Percentiles rank a stretch among this genome's conserved stretches.
Conservation (phyloP, 2,797 vertebrate genomes). For the Pipistrellus kuhlii region DNA sequence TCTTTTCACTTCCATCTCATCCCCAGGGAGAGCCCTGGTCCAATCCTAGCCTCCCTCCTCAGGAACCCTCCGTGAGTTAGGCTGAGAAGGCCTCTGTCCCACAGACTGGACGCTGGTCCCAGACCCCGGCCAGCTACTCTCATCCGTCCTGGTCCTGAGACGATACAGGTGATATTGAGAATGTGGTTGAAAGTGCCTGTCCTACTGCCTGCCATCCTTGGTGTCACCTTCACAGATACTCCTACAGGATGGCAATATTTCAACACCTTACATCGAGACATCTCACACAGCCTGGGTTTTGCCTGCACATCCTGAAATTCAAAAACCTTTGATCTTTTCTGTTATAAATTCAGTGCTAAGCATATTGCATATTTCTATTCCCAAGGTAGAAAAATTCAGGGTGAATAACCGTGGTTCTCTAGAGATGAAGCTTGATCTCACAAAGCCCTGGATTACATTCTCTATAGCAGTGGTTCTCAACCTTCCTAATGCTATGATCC, state of each 20-base stretch:
- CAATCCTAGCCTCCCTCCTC: background rate
- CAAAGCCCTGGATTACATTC: background rate
- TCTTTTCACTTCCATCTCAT: background rate
- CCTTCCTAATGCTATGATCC: too few relatives aligned
- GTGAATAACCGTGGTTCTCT: too few relatives aligned
- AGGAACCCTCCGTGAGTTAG: background rate
- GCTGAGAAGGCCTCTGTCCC: background rate
- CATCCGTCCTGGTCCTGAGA: background rate
- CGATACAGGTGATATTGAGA: background rate
- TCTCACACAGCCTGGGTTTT: background rate
- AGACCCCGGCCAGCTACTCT: background rate
- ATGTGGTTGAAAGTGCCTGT: background rate
- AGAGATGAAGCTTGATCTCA: background rate
- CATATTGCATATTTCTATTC: background rate
- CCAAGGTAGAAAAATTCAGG: background rate
- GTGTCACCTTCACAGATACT: background rate
- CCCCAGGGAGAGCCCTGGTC: accelerated
- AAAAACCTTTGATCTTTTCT: background rate
- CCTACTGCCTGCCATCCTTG: background rate
- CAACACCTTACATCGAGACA: accelerated
- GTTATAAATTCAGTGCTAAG: background rate
- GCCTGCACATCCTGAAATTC: background rate
- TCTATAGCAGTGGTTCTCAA: background rate
- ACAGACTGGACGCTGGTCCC: background rate
- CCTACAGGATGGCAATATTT: background rate